Evolutionary conservation across 2,797 vertebrate genomes (phyloP), one percentile per base, ranked within the genome.

Genomic region (Premnoplex brunnescens): DNA sequence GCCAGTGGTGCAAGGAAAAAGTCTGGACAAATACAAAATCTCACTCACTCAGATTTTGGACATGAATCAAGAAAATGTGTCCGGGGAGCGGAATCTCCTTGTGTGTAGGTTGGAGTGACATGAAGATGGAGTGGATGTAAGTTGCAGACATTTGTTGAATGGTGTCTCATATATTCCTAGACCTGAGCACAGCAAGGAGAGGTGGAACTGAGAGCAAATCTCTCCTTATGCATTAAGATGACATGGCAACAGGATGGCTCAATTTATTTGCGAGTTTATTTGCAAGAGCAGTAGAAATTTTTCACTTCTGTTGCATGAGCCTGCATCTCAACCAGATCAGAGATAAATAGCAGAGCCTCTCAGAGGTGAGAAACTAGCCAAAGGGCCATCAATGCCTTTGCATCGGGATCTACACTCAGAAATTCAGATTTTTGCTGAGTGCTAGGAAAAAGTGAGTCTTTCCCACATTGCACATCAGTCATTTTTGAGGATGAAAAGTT

Each of bases 31-130:
- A 63, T 17, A 20, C 23, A 74, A 85, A 73, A 81, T 34, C 68
- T 95, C 81, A 71, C 68, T 95, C 78, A 69, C 48, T 82, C 20
- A 7, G 49, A 64, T 63, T 91, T 28, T 68, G 73, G 89, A 64
- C 49, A n/a, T 76, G 78, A 91, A 92, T 89, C 69, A 72, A 68
- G 51, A 55, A 92, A 88, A 90, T 30, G 24, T 62, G 39, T 62
- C 14, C 1, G 0, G n/a, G 43, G 48, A 59, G 8, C 8, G 8
- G 30, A 34, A 77, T 68, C 58, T 56, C n/a, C 23, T 66, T 88
- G 9, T 43, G 39, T 62, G 44, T 72, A 62, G 68, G 79, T 28
- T 60, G 73, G 74, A 78, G 64, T 92, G 56, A 69, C 58, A 43
- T 68, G 77, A 88, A 83, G 75, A 80, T 36, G 44, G 72, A 89